Evolutionary conservation across 2,797 vertebrate genomes (phyloP).

Genomic region (Anisognathus igniventris): DNA sequence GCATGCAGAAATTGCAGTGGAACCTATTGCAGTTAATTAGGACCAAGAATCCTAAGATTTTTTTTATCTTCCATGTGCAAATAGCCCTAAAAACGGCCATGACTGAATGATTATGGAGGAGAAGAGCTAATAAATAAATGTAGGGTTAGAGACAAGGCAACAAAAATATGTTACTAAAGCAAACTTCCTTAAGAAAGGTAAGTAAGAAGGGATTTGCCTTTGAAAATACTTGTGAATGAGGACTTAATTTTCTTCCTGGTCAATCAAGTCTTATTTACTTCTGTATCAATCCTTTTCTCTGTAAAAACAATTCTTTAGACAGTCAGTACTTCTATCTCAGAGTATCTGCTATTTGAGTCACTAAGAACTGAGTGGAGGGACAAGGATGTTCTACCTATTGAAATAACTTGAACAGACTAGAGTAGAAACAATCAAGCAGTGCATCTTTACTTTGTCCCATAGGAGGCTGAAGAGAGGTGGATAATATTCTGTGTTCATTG

Average conservation of each 20-base stretch:
- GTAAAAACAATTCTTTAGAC: background rate
- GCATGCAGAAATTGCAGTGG: background rate
- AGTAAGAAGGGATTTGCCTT: background rate
- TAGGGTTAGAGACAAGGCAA: background rate
- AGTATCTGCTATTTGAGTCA: background rate
- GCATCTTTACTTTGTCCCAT: background rate
- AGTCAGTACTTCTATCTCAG: background rate
- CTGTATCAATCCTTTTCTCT: background rate
- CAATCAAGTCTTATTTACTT: background rate
- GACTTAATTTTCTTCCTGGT: background rate
- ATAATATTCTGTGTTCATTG: background rate
- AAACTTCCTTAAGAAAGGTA: background rate
- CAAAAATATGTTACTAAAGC: background rate
- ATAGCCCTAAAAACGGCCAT: background rate
- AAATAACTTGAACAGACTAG: background rate
- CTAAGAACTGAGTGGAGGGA: background rate
- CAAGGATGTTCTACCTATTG: background rate
- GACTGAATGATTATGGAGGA: background rate
- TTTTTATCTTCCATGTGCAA: background rate
- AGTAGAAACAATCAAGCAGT: background rate
- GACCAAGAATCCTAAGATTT: background rate
- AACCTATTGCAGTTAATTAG: background rate
- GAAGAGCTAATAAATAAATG: background rate
- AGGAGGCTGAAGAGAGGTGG: background rate
- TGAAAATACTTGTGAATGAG: background rate